phyloP scores from a whole-genome alignment of 1,140 invertebrate genomes.

The Acromyrmex echinatior region DNA sequence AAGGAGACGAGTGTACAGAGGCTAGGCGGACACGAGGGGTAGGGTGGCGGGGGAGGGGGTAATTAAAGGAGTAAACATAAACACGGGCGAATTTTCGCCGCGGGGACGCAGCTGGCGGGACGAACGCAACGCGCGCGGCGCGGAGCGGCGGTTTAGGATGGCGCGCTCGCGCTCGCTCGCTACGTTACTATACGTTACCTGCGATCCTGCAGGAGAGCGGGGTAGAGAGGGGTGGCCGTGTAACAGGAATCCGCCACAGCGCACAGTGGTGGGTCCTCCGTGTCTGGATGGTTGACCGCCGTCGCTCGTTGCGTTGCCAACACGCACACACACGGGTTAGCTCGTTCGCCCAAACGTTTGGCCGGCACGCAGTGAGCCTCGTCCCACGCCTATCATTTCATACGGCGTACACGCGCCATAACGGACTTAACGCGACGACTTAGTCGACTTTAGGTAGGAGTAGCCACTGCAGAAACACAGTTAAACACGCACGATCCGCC shows the following conservation, averaged over 20 bases:
- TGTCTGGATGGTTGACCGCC: slow-evolving; percentile 66
- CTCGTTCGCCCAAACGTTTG: slow-evolving; percentile 79
- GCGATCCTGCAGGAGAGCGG: not conserved
- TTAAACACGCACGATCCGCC: slow-evolving; percentile 57
- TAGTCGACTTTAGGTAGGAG: not conserved
- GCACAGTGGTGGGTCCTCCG: slow-evolving; percentile 10
- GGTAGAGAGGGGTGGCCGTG: not conserved
- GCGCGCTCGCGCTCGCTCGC: not conserved
- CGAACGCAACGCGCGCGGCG: not conserved
- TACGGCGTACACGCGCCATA: slow-evolving; percentile 65
- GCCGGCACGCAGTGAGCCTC: slow-evolving; percentile 59
- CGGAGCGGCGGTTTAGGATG: not conserved
- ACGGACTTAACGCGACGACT: not conserved
- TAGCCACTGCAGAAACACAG: not conserved
- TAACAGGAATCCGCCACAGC: slow-evolving; percentile 18
- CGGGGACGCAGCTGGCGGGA: slow-evolving; percentile 42
- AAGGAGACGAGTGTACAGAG: not conserved
- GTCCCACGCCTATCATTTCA: slow-evolving; percentile 74
- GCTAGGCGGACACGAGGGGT: slow-evolving; percentile 41
- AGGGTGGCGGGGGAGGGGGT: slow-evolving; percentile 70
- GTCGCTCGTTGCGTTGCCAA: slow-evolving; percentile 59
- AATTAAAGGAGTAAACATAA: slow-evolving; percentile 84
- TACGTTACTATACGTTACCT: not conserved
- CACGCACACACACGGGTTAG: slow-evolving; percentile 78
- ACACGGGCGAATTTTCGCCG: slow-evolving; percentile 76